These are phyloP conservation scores for Microcebus ravelobensis DNA, from an alignment of 2,113 vertebrate genomes.

Conservation along the genomic window DNA sequence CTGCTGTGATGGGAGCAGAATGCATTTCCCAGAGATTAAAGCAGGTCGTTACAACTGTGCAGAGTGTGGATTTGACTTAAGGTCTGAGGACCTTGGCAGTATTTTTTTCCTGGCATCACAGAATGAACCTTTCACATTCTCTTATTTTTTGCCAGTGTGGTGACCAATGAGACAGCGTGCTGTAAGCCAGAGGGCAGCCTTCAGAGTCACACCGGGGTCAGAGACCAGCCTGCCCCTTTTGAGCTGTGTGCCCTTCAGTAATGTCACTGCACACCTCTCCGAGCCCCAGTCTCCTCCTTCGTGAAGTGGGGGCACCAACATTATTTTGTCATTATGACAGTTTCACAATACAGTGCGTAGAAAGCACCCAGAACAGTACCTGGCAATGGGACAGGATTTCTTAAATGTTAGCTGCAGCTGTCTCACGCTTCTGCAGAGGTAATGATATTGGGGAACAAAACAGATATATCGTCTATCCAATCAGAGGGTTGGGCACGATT, in stretches of 20 bases:
- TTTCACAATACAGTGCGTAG: not conserved
- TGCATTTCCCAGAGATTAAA: not conserved
- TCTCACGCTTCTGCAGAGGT: not conserved
- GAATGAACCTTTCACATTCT: not conserved
- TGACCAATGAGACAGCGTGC: accelerated
- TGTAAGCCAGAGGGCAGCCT: not conserved
- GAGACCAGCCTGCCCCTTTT: not conserved
- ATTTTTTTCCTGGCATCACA: not conserved
- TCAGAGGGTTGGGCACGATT: not conserved
- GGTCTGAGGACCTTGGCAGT: not conserved
- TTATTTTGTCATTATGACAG: not conserved
- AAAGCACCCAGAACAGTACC: not conserved
- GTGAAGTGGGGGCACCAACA: not conserved
- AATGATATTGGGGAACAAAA: not conserved
- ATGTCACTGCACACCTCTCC: not conserved
- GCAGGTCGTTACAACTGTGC: not conserved
- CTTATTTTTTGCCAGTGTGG: not conserved
- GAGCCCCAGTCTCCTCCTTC: too few relatives aligned
- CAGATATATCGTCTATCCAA: not conserved
- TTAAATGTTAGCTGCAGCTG: not conserved
- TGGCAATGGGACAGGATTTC: not conserved
- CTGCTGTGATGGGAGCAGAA: not conserved
- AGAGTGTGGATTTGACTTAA: not conserved
- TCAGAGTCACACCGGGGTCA: not conserved
- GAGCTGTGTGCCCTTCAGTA: not conserved